Conservation (phyloP, 1,140 invertebrate species). For the Kradibia gibbosae region DNA sequence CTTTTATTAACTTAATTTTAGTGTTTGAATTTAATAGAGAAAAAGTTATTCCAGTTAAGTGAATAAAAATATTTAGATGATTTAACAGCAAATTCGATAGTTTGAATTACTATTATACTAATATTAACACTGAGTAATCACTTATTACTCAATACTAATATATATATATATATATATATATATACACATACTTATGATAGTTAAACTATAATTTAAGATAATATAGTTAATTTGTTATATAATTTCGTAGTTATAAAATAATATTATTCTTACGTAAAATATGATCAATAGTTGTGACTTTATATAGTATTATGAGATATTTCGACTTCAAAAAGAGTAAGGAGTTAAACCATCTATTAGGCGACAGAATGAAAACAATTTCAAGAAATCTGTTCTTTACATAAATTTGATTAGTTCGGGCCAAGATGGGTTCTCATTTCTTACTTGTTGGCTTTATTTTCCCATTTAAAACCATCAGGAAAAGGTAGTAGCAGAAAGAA, state of each 20-base stretch:
- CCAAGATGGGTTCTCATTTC: constrained; percentile 69
- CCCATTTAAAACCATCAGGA: constrained; percentile 45
- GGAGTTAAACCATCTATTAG: constrained; percentile 46
- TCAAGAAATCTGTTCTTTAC: constrained; percentile 67
- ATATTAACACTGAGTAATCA: neutral
- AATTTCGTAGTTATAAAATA: neutral
- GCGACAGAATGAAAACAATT: constrained; percentile 70
- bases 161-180: neutral
- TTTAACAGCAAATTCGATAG: neutral
- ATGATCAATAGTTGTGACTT: neutral
- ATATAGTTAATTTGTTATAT: no score
- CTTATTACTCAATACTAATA: neutral
- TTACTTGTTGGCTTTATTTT: constrained; percentile 64
- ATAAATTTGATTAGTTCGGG: constrained; percentile 71
- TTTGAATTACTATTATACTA: neutral
- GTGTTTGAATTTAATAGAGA: no score
- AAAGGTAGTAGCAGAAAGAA: constrained; percentile 15
- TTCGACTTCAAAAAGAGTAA: neutral
- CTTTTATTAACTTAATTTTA: no score
- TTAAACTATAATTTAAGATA: no score
- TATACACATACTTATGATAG: no score
- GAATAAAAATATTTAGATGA: neutral
- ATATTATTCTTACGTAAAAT: neutral
- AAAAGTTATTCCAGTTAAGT: no score
- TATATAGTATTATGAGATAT: neutral